Percentiles rank a stretch among this genome's conserved stretches.
phyloP scores from a whole-genome alignment of 2,888 invertebrate genomes.

The Cyclophora punctaria region DNA sequence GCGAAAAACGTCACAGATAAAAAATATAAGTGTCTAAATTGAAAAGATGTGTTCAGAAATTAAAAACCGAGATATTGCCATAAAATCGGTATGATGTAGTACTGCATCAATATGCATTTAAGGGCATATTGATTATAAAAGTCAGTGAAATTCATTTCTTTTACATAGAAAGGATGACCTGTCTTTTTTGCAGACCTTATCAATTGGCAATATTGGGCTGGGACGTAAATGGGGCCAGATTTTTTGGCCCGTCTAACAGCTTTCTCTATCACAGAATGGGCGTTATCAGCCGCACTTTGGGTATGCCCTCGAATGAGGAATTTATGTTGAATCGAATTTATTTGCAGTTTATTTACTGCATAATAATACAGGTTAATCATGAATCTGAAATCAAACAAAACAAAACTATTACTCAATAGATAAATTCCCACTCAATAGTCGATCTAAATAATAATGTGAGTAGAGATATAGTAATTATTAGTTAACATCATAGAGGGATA shows the following conservation, averaged over 20 bases:
- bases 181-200: slow-evolving; percentile 3
- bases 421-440: slow-evolving; percentile 1
- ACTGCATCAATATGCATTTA: no score
- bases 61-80: no score
- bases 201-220: slow-evolving; percentile 2
- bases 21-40: no score
- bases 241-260: neutral
- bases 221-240: slow-evolving; percentile 1
- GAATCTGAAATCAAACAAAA: slow-evolving; percentile 3
- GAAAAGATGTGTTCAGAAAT: no score
- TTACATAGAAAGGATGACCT: slow-evolving; percentile 2
- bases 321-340: slow-evolving; percentile 9
- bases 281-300: slow-evolving; percentile 6
- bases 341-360: slow-evolving; percentile 4
- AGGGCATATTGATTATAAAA: slow-evolving; percentile 6
- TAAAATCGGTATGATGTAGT: no score
- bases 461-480: slow-evolving; percentile 1
- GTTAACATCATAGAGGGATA: slow-evolving; percentile 1
- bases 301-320: slow-evolving; percentile 9
- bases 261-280: slow-evolving; percentile 5
- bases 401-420: neutral
- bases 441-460: slow-evolving; percentile 1
- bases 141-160: slow-evolving; percentile 4
- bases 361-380: slow-evolving; percentile 5
- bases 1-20: no score